Base-by-base conservation (phyloP, 2,888 invertebrate genomes). In the Heliconius ismenius region DNA sequence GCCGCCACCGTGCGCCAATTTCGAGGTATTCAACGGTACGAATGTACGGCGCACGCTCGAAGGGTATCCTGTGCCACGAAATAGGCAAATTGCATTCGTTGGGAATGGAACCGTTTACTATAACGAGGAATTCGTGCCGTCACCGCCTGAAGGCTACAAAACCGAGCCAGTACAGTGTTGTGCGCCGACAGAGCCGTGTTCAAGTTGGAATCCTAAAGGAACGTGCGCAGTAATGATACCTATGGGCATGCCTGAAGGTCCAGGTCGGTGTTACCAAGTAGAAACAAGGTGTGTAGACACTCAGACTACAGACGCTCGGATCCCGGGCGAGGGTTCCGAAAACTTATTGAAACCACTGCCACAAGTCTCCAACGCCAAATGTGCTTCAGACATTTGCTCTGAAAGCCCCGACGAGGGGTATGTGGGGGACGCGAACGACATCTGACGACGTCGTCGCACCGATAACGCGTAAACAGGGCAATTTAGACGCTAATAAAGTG, bases 331-430 rank as follows among this genome's bases (percentile, higher is more conserved):
- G 79, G 90, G 90, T 36, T 88, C 91, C 13, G 92, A 92, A 78
- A 88, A 83, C 80, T 89, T 86, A 87, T 92, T 90, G 81, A 95
- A 92, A 81, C 91, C 91, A 74, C 85, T 90, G 80, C 92, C 91
- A 9, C 91, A 93, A 88, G 91, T 92, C 81, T 90, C 92, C 79
- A 92, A 91, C 85, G 91, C 91, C 84, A 95, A 94, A 86, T 92
- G 92, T 85, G 94, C 91, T 81, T 90, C 90, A 82, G 95, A 91
- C 89, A 94, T 93, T 83, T 95, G 91, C 83, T 96, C 97, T 26
- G 97, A 97, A 85, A 97, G 97, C 90, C 97, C 97, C 60, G 98
- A 98, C 87, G 98, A 98, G 90, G 98, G 97, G 26, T 98, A 98
- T 89, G 98, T 97, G 75, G 98, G 97, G 62, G 98, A 97, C 85